Base-by-base conservation (phyloP, 2,113 vertebrate genomes). In the Passer domesticus region DNA sequence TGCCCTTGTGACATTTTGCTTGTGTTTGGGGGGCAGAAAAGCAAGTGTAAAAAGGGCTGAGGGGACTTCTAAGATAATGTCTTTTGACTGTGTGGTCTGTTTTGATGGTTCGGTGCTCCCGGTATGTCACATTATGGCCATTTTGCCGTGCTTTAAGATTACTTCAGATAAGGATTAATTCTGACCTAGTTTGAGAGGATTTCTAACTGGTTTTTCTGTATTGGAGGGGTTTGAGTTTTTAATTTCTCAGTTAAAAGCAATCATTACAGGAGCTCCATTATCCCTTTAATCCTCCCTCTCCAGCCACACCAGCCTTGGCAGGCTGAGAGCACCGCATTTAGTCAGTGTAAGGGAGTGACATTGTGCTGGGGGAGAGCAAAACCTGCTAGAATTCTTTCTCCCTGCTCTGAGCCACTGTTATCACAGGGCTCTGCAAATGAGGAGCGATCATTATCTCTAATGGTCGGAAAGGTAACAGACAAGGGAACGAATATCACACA, bases 141-240 rank as follows among this genome's bases (percentile, higher is more conserved):
- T 96, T 97, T 98, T 97, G 86, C 35, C 72, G 53, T 76, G 87
- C 66, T 97, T 96, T 95, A 91, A 96, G 95, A 95, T 95, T 97
- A 95, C 60, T 97, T 92, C 62, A 90, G 94, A 88, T 96, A 87
- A 97, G 80, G 80, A 96, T 98, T 97, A 96, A 97, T 63, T 93
- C 73, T 98, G 97, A 98, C 97, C 97, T 97, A 96, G 87, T 98
- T 97, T 96, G 89, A 77, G 82, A 87, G 94, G 92, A 86, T 97
- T 97, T 90, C 94, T 92, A 1, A 41, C 44, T 95, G 80, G 5
- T 74, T 93, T 97, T 97, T 94, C 78, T 62, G 3, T 85, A 46
- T 66, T 50, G 83, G 44, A 83, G 76, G 41, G 66, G 25, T 39
- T 94, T 81, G 94, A 94, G 94, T 96, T 97, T 94, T 96, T 95